Evolutionary conservation across 2,888 invertebrate species (phyloP), one percentile per base, ranked within the genome.

Genomic region (Watsonalla cultraria): DNA sequence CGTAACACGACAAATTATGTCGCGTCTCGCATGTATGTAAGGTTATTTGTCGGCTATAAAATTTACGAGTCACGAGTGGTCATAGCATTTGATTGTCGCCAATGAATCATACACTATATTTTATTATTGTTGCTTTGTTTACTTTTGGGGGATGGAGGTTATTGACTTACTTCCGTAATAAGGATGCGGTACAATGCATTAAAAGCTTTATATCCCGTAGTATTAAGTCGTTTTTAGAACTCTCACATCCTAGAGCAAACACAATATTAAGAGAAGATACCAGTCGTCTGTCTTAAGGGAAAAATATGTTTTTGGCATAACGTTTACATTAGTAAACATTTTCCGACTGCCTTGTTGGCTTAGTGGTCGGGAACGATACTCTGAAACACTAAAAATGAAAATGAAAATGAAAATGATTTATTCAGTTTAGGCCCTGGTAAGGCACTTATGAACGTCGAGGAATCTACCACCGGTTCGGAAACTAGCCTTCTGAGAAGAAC

Each of bases 31-130:
- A 49, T 33, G 58, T 9, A 60, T 56, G 61, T 54, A 51, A 61
- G 62, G 60, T 64, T 72, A 70, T 71, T 75, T 49, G 66, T 66
- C 55, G 64, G 58, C 66, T 55, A 69, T 72, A 75, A 75, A 71
- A 66, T 62, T 66, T 70, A 68, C 57, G 69, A 62, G 55, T 51
- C 55, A 62, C 58, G 65, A 65, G 58, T 60, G 61, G 61, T 60
- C 58, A 51, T 71, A 60, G 59, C 60, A 59, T 72, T 67, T 61
- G 66, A 67, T 70, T 69, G 68, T 65, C 64, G 60, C 58, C 57
- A 62, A 58, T 57, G 58, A 53, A 51, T 14, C 49, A 49, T 49
- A 39, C 37, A 15, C 37, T 49, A 49, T 49, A 13, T 49, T 9
- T 39, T 49, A 37, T 35, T 39, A n/a, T 11, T 35, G 15, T 37